A percentile compares a stretch with the other conserved stretches of the same genome.
phyloP scores from a whole-genome alignment of 2,797 vertebrate genomes.

The Champsocephalus esox region DNA sequence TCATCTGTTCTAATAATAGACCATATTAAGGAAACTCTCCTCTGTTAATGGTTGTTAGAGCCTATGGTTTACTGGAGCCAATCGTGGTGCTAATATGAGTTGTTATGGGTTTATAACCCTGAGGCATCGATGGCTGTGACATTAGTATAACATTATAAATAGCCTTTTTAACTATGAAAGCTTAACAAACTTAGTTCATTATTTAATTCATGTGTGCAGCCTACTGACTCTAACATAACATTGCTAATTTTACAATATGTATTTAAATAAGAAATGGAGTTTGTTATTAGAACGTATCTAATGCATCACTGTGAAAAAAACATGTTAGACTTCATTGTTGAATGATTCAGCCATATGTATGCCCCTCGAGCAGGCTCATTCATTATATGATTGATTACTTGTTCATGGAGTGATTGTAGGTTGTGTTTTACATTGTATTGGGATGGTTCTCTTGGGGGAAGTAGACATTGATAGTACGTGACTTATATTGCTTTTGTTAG shows the following conservation, averaged over 20 bases:
- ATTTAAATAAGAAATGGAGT: background rate
- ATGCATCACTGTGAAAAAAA: background rate
- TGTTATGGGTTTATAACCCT: conserved; percentile 4
- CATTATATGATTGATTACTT: background rate
- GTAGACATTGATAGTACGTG: background rate
- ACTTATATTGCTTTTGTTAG: background rate
- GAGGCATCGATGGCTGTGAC: background rate
- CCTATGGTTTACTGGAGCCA: conserved; percentile 28
- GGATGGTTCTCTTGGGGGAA: background rate
- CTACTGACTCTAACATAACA: background rate
- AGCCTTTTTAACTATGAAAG: background rate
- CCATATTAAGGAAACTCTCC: conserved; percentile 73
- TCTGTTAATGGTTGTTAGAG: conserved; percentile 43
- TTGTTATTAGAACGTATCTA: background rate
- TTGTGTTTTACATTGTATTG: conserved; percentile 2
- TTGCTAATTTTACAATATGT: background rate
- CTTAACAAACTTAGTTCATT: background rate
- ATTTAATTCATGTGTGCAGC: background rate
- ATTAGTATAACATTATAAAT: background rate
- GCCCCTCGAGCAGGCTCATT: background rate
- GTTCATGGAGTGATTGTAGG: background rate
- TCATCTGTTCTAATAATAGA: conserved; percentile 85
- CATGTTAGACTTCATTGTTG: background rate
- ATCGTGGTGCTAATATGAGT: background rate
- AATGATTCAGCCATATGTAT: background rate